Conservation (phyloP, 1,140 invertebrate species). For the Watersipora subatra region DNA sequence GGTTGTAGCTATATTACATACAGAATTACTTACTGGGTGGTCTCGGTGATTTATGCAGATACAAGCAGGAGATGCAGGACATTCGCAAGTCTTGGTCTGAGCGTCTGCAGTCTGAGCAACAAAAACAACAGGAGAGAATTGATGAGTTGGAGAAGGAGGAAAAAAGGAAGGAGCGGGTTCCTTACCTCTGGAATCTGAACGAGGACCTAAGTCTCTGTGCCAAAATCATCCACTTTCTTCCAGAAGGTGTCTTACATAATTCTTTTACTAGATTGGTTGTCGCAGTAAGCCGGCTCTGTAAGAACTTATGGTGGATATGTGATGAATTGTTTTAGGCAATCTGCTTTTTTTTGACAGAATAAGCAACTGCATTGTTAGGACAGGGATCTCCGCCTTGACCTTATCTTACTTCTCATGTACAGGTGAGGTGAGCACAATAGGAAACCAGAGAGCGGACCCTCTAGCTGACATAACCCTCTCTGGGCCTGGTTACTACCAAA, state of each 20-base stretch:
- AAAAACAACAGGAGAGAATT: slow-evolving; percentile 2
- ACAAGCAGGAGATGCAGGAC: slow-evolving; percentile 14
- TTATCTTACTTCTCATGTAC: no score
- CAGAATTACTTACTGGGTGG: no score
- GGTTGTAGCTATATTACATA: no score
- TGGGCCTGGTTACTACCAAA: slow-evolving; percentile 12
- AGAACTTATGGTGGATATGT: no score
- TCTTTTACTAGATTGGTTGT: neutral
- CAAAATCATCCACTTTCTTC: slow-evolving; percentile 9
- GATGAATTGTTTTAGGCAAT: no score
- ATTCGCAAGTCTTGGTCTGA: slow-evolving; percentile 7
- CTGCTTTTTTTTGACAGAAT: no score
- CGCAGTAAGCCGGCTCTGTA: no score
- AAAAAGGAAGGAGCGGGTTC: slow-evolving; percentile 5
- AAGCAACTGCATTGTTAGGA: no score
- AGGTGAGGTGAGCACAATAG: slow-evolving; percentile 8
- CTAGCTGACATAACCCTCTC: slow-evolving; percentile 10
- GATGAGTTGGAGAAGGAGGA: slow-evolving; percentile 9
- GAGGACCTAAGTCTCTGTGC: slow-evolving; percentile 12
- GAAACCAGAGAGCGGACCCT: slow-evolving; percentile 11
- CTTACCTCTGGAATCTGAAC: slow-evolving; percentile 12
- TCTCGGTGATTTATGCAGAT: no score
- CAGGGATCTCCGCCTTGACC: no score
- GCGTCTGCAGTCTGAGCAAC: slow-evolving; percentile 3
- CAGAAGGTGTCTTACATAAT: neutral